Evolutionary conservation across 2,888 invertebrate species (phyloP).

Genomic region (Sympetrum striolatum): DNA sequence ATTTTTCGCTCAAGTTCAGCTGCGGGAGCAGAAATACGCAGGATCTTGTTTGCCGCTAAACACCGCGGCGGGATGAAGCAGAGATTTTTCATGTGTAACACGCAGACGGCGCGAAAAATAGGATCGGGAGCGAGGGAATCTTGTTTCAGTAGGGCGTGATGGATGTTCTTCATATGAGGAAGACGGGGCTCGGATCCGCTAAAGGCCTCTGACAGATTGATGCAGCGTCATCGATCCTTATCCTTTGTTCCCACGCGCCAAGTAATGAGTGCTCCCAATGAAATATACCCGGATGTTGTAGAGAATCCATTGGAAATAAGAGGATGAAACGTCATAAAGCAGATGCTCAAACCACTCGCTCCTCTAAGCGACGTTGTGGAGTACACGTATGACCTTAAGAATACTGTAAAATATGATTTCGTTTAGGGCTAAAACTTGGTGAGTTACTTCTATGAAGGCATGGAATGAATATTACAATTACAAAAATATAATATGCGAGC

Average conservation of each 20-base stretch:
- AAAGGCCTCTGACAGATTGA: not conserved
- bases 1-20: not conserved
- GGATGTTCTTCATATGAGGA: not conserved
- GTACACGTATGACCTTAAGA: too few relatives aligned
- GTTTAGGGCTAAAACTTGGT: too few relatives aligned
- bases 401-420: too few relatives aligned
- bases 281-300: not conserved
- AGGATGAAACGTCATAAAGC: not conserved
- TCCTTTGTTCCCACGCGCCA: not conserved
- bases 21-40: not conserved
- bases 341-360: too few relatives aligned
- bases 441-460: too few relatives aligned
- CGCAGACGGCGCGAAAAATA: not conserved
- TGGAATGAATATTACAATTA: too few relatives aligned
- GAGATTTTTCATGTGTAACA: not conserved
- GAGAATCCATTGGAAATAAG: not conserved
- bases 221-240: not conserved
- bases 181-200: not conserved
- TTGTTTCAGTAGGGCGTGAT: not conserved
- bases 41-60: not conserved
- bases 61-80: not conserved
- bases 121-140: not conserved
- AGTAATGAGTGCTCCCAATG: not conserved
- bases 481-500: too few relatives aligned
- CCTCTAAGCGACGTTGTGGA: too few relatives aligned